Percentiles rank a stretch among this genome's conserved stretches.
Evolutionary conservation across 2,888 invertebrate species (phyloP).

Genomic region (Dorcus parallelipipedus): DNA sequence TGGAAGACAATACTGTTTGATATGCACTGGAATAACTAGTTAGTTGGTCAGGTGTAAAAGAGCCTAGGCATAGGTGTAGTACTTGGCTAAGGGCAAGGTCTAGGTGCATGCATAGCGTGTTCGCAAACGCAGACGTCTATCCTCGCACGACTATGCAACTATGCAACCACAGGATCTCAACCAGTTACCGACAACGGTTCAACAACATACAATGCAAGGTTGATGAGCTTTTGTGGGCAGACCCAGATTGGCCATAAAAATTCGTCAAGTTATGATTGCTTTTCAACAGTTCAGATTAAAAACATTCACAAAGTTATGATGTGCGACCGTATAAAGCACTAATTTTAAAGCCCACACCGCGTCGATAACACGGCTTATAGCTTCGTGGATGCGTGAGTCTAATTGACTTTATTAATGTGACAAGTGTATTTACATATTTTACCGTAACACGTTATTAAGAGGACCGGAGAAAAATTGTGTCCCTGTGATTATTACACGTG

Average conservation of each 20-base stretch:
- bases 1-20: too few relatives aligned
- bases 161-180: background rate
- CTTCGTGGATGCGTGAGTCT: background rate
- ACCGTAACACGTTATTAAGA: background rate
- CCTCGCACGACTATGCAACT: background rate
- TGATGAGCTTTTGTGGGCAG: slow-evolving; percentile 2
- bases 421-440: background rate
- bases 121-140: background rate
- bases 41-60: slow-evolving; percentile 11
- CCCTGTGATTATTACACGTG: background rate
- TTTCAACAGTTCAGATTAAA: background rate
- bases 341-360: background rate
- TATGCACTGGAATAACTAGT: background rate
- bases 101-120: background rate
- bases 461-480: background rate
- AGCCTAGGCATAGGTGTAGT: slow-evolving; percentile 6
- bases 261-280: slow-evolving; percentile 2
- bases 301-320: background rate
- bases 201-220: background rate
- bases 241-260: slow-evolving; percentile 1
- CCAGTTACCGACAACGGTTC: slow-evolving; percentile 1
- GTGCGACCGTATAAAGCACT: background rate
- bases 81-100: slow-evolving; percentile 12
- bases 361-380: background rate
- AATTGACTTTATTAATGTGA: background rate